Conservation (phyloP, 2,888 invertebrate species). For the Lamellibrachia columna region DNA sequence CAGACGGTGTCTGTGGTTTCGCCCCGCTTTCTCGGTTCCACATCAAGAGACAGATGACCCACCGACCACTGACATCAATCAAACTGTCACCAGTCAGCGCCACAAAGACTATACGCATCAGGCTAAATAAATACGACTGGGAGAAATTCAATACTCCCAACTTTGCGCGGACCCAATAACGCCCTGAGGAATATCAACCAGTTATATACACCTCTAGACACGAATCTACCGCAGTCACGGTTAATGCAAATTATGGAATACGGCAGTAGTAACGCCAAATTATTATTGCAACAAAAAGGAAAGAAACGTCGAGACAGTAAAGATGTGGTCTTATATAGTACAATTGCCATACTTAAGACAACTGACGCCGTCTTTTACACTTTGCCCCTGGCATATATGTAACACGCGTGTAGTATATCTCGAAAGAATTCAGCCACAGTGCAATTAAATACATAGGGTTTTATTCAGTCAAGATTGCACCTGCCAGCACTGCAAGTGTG, state of each 20-base stretch:
- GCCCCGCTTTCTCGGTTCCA: too few relatives aligned
- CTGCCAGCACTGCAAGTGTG: too few relatives aligned
- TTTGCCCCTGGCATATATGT: neutral
- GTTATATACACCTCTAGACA: neutral
- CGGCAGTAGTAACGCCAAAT: neutral
- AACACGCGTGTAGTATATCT: neutral
- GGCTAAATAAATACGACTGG: neutral
- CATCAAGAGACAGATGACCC: neutral
- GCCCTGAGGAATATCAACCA: neutral
- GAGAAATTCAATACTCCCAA: neutral
- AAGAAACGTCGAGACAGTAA: neutral
- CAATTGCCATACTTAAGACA: neutral
- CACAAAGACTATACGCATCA: neutral
- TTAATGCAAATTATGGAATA: neutral
- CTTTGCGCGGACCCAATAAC: neutral
- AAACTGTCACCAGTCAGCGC: neutral
- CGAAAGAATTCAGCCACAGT: neutral
- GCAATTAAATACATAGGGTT: neutral
- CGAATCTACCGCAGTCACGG: neutral
- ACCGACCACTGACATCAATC: neutral
- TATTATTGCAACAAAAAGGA: neutral
- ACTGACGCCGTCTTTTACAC: neutral
- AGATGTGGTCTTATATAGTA: neutral
- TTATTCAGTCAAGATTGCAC: too few relatives aligned
- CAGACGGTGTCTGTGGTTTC: too few relatives aligned